Percentiles rank a stretch among this genome's conserved stretches.
Conservation (phyloP, 2,888 invertebrate species). For the Branchellion lobata region DNA sequence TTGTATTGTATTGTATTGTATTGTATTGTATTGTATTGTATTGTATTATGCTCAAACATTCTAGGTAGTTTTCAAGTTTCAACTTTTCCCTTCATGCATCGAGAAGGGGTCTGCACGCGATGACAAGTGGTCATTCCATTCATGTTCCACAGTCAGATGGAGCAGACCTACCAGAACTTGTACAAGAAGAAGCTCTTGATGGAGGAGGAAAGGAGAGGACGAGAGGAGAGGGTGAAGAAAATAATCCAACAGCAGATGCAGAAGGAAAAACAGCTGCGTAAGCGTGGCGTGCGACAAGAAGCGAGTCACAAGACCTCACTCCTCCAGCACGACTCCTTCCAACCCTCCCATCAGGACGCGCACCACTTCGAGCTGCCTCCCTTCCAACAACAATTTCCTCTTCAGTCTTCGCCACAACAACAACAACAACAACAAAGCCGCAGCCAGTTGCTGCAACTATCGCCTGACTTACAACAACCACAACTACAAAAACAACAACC, state of each 20-base stretch:
- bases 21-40: too few species aligned
- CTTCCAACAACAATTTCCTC: too few species aligned
- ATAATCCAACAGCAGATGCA: neutral
- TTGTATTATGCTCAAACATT: too few species aligned
- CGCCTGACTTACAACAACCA: neutral
- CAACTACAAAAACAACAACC: neutral
- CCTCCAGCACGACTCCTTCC: too few species aligned
- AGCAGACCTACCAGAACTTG: neutral
- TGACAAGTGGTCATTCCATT: too few species aligned
- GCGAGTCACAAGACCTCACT: too few species aligned
- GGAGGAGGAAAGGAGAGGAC: constrained; percentile 7
- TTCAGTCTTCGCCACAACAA: neutral
- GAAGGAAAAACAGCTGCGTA: neutral
- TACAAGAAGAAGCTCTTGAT: neutral
- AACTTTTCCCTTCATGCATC: too few species aligned
- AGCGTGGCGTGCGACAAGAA: neutral
- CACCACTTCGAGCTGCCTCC: too few species aligned
- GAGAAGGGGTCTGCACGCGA: too few species aligned
- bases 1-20: too few species aligned
- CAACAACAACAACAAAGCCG: neutral
- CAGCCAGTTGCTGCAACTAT: neutral
- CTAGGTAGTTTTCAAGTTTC: too few species aligned
- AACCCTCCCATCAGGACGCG: too few species aligned
- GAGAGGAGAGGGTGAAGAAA: neutral
- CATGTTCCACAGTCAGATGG: neutral